Base-by-base conservation (phyloP, 2,888 invertebrate genomes). In the Liopterus haemorrhoidalis region DNA sequence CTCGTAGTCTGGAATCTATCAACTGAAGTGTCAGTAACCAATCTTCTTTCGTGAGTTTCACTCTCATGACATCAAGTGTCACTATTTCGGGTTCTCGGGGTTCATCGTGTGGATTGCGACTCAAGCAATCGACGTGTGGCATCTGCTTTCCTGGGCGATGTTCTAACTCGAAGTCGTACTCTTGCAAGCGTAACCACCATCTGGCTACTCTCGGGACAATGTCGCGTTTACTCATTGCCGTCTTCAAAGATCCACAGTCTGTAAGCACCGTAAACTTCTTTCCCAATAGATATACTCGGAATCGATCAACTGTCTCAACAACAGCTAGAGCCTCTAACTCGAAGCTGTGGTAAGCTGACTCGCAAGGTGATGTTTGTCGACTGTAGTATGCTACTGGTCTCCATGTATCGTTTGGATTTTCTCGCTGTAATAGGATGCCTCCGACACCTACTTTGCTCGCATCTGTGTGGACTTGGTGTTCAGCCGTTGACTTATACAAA, bases 301-400 rank as follows among this genome's bases (percentile, higher is more conserved):
- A 58, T 31, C 55, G 49, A 5, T 49, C 22, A 3, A 59, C 24
- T 2, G 51, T 47, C 33, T 48, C 55, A 1, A 59, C 50, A 0
- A 60, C 49, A 0, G 59, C 59, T n/a, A 62, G 40, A 9, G 45
- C 46, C 32, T 62, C 58, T 5, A 52, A 35, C 21, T 62, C 60
- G 6, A 51, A 50, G 6, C 49, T 46, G 12, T 51, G 48, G 22
- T 58, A 59, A 9, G 46, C 51, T 3, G 5, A 18, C 41, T 62
- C 58, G 1, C 51, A 37, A 1, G 15, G 37, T 3, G 53, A 49
- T 2, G 58, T 43, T 12, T 48, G 51, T 11, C 52, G 45, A 14
- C 54, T 55, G 11, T 44, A 47, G 38, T 54, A 60, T 4, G 50
- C 48, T 9, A 59, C 49, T 5, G 45, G 47, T 8, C 25, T 21